phyloP scores from a whole-genome alignment of 2,113 vertebrate genomes.

The Zingel zingel region DNA sequence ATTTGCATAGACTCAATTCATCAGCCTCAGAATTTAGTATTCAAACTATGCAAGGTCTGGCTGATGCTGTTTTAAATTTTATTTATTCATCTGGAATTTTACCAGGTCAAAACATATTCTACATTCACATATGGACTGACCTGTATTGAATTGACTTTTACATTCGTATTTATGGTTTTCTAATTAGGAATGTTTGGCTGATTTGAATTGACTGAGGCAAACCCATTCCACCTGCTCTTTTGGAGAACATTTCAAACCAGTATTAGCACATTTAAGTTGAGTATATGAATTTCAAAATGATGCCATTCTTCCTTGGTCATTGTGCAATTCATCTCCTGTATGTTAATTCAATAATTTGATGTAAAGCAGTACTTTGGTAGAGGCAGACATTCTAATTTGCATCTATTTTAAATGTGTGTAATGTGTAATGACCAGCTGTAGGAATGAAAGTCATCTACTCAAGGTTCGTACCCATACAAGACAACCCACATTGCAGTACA shows the following conservation, averaged over 20 bases:
- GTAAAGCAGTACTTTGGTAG: background rate
- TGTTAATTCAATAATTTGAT: background rate
- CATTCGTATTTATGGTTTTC: background rate
- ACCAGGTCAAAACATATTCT: background rate
- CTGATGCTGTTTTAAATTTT: background rate
- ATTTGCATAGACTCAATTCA: background rate
- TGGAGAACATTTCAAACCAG: background rate
- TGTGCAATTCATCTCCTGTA: background rate
- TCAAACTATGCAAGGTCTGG: background rate
- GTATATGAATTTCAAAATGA: background rate
- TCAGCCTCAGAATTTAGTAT: background rate
- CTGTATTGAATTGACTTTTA: background rate
- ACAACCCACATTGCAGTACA: background rate
- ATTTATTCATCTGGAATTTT: background rate
- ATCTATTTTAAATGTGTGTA: slow-evolving; percentile 28
- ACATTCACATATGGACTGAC: background rate
- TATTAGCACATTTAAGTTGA: background rate
- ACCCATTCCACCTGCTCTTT: background rate
- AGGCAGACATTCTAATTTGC: slow-evolving; percentile 27
- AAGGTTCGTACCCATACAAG: slow-evolving; percentile 6
- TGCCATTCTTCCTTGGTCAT: background rate
- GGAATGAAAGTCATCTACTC: slow-evolving; percentile 13
- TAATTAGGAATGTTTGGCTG: background rate
- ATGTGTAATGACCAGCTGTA: slow-evolving; percentile 25
- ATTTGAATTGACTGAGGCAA: background rate